Percentiles rank a stretch among this genome's conserved stretches.
Conservation (phyloP, 2,797 vertebrate species). For the Aplochiton taeniatus region DNA sequence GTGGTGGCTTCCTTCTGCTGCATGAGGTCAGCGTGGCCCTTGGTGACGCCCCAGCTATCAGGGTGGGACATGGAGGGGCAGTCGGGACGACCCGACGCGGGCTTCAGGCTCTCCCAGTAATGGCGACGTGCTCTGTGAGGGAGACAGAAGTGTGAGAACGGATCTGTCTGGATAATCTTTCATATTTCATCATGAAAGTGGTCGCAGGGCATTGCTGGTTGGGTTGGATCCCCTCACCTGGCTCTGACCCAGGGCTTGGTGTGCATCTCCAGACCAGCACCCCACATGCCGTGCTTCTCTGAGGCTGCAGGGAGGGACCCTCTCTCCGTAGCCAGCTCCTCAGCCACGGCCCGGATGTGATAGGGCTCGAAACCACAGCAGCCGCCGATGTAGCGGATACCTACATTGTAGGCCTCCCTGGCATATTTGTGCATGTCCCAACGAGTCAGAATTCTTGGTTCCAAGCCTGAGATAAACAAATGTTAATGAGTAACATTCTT, state of each 20-base stretch:
- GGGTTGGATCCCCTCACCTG: constrained; percentile 71
- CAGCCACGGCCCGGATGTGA: constrained; percentile 86
- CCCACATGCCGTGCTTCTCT: constrained; percentile 92
- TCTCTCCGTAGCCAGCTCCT: constrained; percentile 86
- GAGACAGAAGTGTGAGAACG: not conserved
- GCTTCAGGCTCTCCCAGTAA: constrained; percentile 91
- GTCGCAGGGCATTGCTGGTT: not conserved
- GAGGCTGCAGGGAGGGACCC: constrained; percentile 83
- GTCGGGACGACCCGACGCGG: constrained; percentile 88
- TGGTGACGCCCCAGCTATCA: constrained; percentile 91
- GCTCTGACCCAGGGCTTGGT: constrained; percentile 95
- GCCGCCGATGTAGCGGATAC: constrained; percentile 87
- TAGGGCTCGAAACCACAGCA: constrained; percentile 95
- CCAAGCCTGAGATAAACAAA: constrained; percentile 74
- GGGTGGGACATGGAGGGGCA: constrained; percentile 85
- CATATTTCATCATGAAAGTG: not conserved
- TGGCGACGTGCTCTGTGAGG: constrained; percentile 85
- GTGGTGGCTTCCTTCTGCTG: constrained; percentile 93
- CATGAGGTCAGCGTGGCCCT: constrained; percentile 87
- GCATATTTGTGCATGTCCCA: constrained; percentile 93
- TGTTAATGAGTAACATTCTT: not conserved
- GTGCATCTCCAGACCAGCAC: constrained; percentile 83
- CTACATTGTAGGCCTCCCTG: constrained; percentile 86
- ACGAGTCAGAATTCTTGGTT: constrained; percentile 87
- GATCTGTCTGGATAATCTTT: too few relatives aligned